These are phyloP conservation scores for Vombatus ursinus DNA, from an alignment of 2,113 vertebrate species.

Conservation along the genomic window DNA sequence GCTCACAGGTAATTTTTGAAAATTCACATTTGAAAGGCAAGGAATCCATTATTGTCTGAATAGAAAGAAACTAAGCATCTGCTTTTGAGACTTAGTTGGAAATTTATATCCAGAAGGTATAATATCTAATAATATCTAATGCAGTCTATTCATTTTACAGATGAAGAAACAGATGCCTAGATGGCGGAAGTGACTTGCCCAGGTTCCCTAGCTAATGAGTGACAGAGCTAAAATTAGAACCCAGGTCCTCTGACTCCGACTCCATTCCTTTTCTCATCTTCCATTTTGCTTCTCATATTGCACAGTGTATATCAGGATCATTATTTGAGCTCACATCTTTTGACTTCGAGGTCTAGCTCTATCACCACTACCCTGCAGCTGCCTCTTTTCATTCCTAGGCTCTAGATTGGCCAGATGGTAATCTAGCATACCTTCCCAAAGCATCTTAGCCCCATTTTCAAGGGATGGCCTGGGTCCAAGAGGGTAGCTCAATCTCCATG, in stretches of 20 bases:
- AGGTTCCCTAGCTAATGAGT: not conserved
- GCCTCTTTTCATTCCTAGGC: not conserved
- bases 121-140: not conserved
- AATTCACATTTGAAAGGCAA: not conserved
- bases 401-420: not conserved
- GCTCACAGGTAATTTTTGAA: not conserved
- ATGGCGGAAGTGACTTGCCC: not conserved
- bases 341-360: not conserved
- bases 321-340: not conserved
- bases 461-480: not conserved
- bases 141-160: not conserved
- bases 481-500: not conserved
- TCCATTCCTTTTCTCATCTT: not conserved
- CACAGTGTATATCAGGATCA: not conserved
- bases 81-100: not conserved
- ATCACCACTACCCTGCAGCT: not conserved
- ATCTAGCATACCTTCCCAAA: not conserved
- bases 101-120: not conserved
- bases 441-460: not conserved
- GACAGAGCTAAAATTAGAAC: not conserved
- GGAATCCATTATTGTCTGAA: not conserved
- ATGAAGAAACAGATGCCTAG: not conserved
- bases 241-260: not conserved
- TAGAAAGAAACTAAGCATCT: not conserved
- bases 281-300: not conserved